Conservation (phyloP, 30 jellyfish, hydroid and myxozoan species). For the Hydra vulgaris region DNA sequence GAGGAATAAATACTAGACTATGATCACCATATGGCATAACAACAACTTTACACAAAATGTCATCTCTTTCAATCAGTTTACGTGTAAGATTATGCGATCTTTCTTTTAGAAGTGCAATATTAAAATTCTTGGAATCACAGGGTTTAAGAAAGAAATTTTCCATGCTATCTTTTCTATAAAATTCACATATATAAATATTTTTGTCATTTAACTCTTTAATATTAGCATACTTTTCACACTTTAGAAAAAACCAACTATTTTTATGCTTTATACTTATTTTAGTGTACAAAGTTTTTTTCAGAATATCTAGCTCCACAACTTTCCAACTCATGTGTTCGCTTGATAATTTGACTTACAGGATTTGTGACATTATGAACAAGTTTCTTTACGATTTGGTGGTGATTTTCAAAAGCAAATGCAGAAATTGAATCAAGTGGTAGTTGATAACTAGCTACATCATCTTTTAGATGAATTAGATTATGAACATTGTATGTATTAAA, state of each 20-base stretch:
- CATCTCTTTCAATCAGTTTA: not conserved
- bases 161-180: not conserved
- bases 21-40: not conserved
- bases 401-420: conserved; percentile 35
- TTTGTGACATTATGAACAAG: conserved; percentile 22
- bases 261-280: not conserved
- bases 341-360: conserved; percentile 27
- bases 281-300: not conserved
- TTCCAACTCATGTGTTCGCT: conserved; percentile 28
- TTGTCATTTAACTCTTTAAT: not conserved
- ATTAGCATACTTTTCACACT: not conserved
- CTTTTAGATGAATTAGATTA: conserved; percentile 14
- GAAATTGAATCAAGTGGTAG: conserved; percentile 28
- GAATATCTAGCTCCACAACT: not conserved
- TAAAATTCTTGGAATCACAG: conserved; percentile 10
- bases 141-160: conserved; percentile 4
- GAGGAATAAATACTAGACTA: not conserved
- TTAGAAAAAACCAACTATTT: conserved; percentile 2
- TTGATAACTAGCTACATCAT: conserved; percentile 18
- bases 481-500: conserved; percentile 38
- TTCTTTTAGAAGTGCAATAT: not conserved
- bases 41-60: not conserved
- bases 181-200: not conserved
- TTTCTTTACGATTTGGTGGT: conserved; percentile 20
- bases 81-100: not conserved